Evolutionary conservation across 2,888 invertebrate genomes (phyloP).

Genomic region (Stegana nigrithorax): DNA sequence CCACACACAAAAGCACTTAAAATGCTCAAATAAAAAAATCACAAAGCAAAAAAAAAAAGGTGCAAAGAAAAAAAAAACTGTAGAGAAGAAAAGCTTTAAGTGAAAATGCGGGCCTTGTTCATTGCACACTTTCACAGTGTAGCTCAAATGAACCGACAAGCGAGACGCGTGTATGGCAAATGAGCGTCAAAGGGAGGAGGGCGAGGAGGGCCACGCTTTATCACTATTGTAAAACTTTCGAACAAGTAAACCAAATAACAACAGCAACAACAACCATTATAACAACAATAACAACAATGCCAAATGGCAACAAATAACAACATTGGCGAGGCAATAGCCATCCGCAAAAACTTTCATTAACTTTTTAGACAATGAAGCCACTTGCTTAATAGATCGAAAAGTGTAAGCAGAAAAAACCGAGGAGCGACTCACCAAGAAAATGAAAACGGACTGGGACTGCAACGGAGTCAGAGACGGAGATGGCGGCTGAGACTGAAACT

Average conservation of each 20-base stretch:
- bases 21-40: too few species aligned
- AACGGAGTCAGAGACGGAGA: neutral
- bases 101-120: too few species aligned
- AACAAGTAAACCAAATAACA: conserved; percentile 6
- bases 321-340: neutral
- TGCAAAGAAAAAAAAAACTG: neutral
- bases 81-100: neutral
- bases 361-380: conserved; percentile 36
- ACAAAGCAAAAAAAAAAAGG: neutral
- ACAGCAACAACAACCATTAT: too few species aligned
- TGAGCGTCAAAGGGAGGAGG: neutral
- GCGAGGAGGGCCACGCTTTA: neutral
- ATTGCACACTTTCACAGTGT: conserved; percentile 7
- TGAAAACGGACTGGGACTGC: neutral
- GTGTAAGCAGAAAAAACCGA: neutral
- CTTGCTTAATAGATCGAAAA: neutral
- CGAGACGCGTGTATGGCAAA: too few species aligned
- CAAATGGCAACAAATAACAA: neutral
- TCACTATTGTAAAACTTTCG: conserved; percentile 3
- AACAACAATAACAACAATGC: conserved; percentile 6
- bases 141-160: too few species aligned
- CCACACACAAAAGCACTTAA: too few species aligned
- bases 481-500: neutral
- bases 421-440: conserved; percentile 7
- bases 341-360: conserved; percentile 49